Percentiles rank a stretch among this genome's conserved stretches.
phyloP scores from a whole-genome alignment of 2,797 vertebrate species.

The Sebastes nivosus region DNA sequence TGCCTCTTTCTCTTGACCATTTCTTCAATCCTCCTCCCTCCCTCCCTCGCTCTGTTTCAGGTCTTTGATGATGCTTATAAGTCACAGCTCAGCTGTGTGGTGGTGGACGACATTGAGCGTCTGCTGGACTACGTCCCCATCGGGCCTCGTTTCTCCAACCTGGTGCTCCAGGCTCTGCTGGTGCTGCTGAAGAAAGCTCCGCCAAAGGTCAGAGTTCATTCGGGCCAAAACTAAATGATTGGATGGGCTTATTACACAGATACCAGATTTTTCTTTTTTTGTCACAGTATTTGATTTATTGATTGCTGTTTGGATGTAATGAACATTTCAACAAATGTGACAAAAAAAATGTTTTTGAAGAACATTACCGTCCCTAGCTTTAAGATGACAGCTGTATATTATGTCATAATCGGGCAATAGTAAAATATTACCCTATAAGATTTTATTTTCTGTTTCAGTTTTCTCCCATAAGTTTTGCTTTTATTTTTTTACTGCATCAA shows the following conservation, averaged over 20 bases:
- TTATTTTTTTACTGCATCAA: not conserved
- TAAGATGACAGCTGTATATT: not conserved
- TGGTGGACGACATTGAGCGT: constrained; percentile 97
- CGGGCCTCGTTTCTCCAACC: constrained; percentile 96
- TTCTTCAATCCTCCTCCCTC: not conserved
- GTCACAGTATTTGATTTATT: too few species aligned
- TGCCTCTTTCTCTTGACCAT: not conserved
- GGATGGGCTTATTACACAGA: too few species aligned
- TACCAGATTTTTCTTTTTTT: too few species aligned
- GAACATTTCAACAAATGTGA: too few species aligned
- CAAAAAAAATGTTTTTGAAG: too few species aligned
- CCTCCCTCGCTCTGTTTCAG: constrained; percentile 67
- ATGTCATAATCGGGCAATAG: not conserved
- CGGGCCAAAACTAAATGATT: too few species aligned
- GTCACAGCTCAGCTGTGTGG: constrained; percentile 97
- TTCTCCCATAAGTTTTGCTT: not conserved
- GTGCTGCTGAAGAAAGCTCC: constrained; percentile 96
- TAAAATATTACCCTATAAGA: not conserved
- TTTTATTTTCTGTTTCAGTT: not conserved
- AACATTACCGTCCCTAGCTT: too few species aligned
- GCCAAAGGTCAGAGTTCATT: constrained; percentile 85
- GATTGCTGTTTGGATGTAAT: too few species aligned
- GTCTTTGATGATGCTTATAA: constrained; percentile 98
- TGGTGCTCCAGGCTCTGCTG: constrained; percentile 95
- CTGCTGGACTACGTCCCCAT: constrained; percentile 98